Evolutionary conservation across 1,140 invertebrate species (phyloP).

Genomic region (Euura lappo): DNA sequence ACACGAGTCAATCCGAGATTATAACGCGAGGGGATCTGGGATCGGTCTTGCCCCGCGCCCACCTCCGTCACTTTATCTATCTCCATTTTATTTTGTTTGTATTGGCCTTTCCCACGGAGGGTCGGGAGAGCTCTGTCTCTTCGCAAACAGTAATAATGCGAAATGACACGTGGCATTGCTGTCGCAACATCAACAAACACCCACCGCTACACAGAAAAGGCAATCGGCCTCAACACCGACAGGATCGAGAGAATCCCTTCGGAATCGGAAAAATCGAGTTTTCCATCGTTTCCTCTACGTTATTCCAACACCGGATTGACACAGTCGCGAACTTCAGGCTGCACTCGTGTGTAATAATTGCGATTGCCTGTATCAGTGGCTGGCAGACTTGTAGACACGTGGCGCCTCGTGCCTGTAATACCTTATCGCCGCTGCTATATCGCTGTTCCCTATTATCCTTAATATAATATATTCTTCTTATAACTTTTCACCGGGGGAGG

Average conservation of each 20-base stretch:
- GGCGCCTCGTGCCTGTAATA: slow-evolving; percentile 46
- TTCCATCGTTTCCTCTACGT: not conserved
- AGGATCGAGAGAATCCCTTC: not conserved
- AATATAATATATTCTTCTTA: slow-evolving; percentile 59
- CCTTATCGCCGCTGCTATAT: slow-evolving; percentile 42
- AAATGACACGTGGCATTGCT: slow-evolving; percentile 57
- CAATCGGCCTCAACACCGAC: not conserved
- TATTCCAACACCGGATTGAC: too few species aligned
- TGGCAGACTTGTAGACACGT: slow-evolving; percentile 55
- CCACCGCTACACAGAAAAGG: slow-evolving; percentile 2
- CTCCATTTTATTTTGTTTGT: slow-evolving; percentile 59
- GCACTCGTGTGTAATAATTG: slow-evolving; percentile 37
- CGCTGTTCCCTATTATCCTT: slow-evolving; percentile 44
- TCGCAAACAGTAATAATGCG: slow-evolving; percentile 61
- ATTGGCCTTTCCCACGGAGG: slow-evolving; percentile 57
- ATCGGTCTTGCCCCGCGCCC: slow-evolving; percentile 15
- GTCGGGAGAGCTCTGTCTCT: slow-evolving; percentile 35
- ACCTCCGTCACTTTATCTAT: slow-evolving; percentile 55
- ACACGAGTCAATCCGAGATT: slow-evolving; percentile 63
- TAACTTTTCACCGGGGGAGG: slow-evolving; percentile 31
- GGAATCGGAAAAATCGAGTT: not conserved
- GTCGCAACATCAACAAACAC: slow-evolving; percentile 47
- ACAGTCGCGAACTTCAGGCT: too few species aligned
- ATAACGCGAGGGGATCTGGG: slow-evolving; percentile 26
- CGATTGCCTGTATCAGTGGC: slow-evolving; percentile 57